phyloP scores from a whole-genome alignment of 2,888 invertebrate species.

The Sicus ferrugineus region DNA sequence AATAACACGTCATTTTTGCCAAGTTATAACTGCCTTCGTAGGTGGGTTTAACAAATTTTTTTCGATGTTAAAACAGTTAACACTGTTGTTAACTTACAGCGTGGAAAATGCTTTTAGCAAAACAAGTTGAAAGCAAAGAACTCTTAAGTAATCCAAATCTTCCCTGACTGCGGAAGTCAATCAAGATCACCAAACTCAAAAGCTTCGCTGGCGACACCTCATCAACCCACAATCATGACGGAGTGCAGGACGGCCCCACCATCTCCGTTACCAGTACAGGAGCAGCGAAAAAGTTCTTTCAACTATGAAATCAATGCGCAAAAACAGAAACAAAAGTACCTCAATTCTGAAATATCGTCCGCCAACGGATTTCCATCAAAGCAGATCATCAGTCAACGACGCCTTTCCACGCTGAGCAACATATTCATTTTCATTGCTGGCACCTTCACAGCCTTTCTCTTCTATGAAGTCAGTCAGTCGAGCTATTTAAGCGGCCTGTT shows the following conservation, averaged over 20 bases:
- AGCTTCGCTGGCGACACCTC: not conserved
- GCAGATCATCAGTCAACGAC: too few relatives aligned
- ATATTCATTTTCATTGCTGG: conserved; percentile 53
- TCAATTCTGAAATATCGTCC: not conserved
- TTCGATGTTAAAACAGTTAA: not conserved
- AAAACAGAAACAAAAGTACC: not conserved
- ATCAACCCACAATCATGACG: not conserved
- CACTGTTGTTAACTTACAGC: not conserved
- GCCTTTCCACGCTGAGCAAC: conserved; percentile 33
- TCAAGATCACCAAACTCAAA: not conserved
- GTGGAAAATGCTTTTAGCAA: conserved; percentile 15
- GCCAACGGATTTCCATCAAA: too few relatives aligned
- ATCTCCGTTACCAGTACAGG: not conserved
- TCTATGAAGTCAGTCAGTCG: conserved; percentile 44
- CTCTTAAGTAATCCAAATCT: not conserved
- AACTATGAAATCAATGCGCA: conserved; percentile 15
- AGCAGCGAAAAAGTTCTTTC: not conserved
- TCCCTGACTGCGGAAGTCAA: not conserved
- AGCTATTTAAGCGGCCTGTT: conserved; percentile 36
- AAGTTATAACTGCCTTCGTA: conserved; percentile 19
- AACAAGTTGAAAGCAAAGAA: not conserved
- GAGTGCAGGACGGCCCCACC: not conserved
- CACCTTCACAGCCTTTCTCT: conserved; percentile 49
- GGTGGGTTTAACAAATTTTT: conserved; percentile 11
- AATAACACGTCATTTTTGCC: conserved; percentile 25